Percentiles rank a stretch among this genome's conserved stretches.
These are phyloP conservation scores for Drosophila kanapiae DNA, from an alignment of 1,140 invertebrate species.

Conservation along the genomic window DNA sequence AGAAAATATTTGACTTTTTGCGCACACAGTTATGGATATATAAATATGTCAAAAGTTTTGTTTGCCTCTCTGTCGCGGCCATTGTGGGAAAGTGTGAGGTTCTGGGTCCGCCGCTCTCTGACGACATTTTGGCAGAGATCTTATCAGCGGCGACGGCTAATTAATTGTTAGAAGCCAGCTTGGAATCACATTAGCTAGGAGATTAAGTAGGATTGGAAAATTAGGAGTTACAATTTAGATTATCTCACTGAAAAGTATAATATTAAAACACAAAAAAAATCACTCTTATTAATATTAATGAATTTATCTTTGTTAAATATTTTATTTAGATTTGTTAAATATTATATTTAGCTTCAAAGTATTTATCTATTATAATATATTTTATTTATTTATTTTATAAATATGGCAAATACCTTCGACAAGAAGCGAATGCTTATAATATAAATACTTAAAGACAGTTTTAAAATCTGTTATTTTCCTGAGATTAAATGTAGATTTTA, in stretches of 20 bases:
- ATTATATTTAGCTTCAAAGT: no score
- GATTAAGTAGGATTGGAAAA: neutral
- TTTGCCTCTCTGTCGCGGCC: slow-evolving; percentile 51
- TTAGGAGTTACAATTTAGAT: neutral
- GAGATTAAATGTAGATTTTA: neutral
- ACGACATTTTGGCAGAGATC: slow-evolving; percentile 25
- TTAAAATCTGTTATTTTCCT: no score
- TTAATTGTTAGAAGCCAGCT: slow-evolving; percentile 15
- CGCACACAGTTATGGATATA: slow-evolving; percentile 67
- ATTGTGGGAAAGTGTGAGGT: slow-evolving; percentile 55
- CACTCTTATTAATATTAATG: neutral
- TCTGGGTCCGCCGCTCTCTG: slow-evolving; percentile 20
- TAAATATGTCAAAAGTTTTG: slow-evolving; percentile 72
- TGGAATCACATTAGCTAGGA: slow-evolving; percentile 7
- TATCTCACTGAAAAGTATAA: neutral
- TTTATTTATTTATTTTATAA: no score
- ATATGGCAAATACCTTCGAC: no score
- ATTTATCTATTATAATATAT: no score
- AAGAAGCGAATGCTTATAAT: no score
- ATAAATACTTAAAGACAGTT: no score
- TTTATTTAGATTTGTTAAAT: no score
- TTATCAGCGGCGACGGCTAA: slow-evolving; percentile 25
- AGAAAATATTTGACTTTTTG: slow-evolving; percentile 76
- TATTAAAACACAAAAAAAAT: neutral
- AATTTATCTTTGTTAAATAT: no score